These are phyloP conservation scores for Carduelis carduelis DNA, from an alignment of 2,797 vertebrate species.

Conservation along the genomic window DNA sequence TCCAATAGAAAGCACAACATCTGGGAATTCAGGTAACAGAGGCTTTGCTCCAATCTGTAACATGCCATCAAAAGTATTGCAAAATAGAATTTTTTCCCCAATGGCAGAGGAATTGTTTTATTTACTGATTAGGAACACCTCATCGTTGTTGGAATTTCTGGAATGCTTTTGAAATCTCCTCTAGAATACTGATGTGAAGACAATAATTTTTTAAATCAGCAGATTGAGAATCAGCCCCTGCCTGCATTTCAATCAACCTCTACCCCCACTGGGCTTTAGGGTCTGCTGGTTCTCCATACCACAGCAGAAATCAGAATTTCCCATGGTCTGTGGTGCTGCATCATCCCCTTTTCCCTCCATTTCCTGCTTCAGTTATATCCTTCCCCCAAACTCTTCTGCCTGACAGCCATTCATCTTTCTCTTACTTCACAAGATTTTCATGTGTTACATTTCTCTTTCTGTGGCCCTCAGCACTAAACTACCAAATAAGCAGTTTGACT, in stretches of 20 bases:
- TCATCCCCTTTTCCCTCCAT: background rate
- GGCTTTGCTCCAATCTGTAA: background rate
- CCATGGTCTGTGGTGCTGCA: background rate
- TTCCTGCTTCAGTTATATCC: background rate
- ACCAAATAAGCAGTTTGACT: background rate
- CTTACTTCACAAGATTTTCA: background rate
- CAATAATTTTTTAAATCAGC: background rate
- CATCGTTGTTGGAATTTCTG: background rate
- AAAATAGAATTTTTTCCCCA: background rate
- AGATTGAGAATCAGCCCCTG: background rate
- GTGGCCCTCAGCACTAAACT: rapidly evolving
- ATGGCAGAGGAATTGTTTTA: background rate
- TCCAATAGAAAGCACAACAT: background rate
- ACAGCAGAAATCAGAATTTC: background rate
- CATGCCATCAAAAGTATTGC: background rate
- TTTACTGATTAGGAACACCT: background rate
- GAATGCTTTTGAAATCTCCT: background rate
- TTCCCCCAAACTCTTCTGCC: background rate
- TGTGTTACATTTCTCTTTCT: background rate
- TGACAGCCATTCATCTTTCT: background rate
- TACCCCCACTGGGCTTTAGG: background rate
- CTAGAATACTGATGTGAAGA: background rate
- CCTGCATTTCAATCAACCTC: background rate
- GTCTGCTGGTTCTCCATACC: background rate
- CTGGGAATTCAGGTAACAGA: background rate